Percentiles rank a stretch among this genome's conserved stretches.
Conservation (phyloP, 2,113 vertebrate genomes). For the Rhea americana region DNA sequence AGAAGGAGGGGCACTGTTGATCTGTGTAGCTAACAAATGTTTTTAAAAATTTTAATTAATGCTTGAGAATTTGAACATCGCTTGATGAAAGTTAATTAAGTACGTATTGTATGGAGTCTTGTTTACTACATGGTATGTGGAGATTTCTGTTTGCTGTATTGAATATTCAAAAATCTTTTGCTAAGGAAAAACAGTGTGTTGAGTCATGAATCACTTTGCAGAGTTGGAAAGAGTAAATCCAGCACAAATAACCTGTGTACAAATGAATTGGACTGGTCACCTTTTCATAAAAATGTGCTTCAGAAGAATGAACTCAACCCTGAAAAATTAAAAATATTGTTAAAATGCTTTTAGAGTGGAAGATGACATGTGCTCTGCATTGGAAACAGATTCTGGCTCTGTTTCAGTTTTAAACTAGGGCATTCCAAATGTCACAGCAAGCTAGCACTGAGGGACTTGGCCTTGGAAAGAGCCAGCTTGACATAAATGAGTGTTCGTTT, state of each 20-base stretch:
- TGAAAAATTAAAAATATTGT: neutral
- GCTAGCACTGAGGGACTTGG: constrained; percentile 35
- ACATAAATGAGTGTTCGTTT: constrained; percentile 36
- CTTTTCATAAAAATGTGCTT: neutral
- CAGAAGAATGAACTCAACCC: neutral
- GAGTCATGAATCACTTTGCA: neutral
- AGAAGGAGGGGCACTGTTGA: neutral
- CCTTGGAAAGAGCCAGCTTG: constrained; percentile 25
- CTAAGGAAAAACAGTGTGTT: neutral
- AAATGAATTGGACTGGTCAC: neutral
- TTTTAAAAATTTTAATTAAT: neutral
- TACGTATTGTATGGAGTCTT: neutral
- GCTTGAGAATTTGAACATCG: neutral
- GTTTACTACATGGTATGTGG: neutral
- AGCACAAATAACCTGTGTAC: neutral
- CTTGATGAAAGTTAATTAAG: neutral
- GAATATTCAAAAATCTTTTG: neutral
- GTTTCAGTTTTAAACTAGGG: constrained; percentile 63
- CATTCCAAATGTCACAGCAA: constrained; percentile 67
- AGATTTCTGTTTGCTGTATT: neutral
- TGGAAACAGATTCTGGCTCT: constrained; percentile 50
- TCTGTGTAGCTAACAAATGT: neutral
- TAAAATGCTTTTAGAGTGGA: neutral
- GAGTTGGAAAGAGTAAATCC: neutral
- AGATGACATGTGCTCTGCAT: constrained; percentile 34